These are phyloP conservation scores for Crypturellus tataupa DNA, from an alignment of 2,797 vertebrate species.

Conservation along the genomic window DNA sequence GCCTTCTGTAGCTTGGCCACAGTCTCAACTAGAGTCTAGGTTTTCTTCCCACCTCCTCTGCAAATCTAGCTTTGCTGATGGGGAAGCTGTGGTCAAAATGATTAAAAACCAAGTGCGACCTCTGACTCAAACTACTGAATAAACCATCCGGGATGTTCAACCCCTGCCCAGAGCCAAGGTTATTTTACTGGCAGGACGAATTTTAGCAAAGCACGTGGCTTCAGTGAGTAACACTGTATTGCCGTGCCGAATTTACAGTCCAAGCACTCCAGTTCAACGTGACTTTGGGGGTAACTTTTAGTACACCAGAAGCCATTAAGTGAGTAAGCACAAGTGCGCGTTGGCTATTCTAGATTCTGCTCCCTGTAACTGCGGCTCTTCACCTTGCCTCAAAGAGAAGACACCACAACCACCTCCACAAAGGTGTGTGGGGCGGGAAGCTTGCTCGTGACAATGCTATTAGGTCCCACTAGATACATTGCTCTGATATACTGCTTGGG, in stretches of 20 bases:
- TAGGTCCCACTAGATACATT: background rate
- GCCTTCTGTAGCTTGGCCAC: background rate
- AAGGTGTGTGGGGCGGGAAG: background rate
- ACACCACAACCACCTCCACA: background rate
- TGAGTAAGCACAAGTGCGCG: background rate
- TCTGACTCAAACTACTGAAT: background rate
- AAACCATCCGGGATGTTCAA: background rate
- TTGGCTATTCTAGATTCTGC: background rate
- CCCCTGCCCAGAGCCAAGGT: background rate
- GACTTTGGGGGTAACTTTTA: background rate
- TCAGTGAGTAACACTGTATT: background rate
- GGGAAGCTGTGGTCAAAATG: background rate
- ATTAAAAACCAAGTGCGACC: background rate
- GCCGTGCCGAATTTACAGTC: background rate
- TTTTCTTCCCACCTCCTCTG: background rate
- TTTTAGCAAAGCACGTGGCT: background rate
- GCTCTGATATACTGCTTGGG: background rate
- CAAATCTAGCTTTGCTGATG: background rate
- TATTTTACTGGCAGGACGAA: background rate
- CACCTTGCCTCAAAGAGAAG: background rate
- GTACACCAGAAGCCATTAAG: background rate
- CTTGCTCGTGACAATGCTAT: background rate
- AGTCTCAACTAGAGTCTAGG: background rate
- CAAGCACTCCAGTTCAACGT: background rate
- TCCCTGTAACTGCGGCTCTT: background rate